Conservation (phyloP, 2,797 vertebrate genomes). For the Emydoidea blandingii region DNA sequence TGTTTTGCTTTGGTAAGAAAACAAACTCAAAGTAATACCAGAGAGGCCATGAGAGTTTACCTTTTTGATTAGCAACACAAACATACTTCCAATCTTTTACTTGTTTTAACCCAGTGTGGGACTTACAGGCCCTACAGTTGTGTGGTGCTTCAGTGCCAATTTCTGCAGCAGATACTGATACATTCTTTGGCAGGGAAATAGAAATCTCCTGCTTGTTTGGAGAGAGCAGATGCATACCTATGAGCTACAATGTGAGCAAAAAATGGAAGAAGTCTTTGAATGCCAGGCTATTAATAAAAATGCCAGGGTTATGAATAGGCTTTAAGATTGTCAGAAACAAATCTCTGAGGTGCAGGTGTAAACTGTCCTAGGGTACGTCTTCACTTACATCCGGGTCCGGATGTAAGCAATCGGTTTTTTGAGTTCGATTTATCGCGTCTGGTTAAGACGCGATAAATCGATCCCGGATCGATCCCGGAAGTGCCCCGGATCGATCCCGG, state of each 20-base stretch:
- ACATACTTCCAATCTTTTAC: neutral
- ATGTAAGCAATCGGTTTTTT: too few relatives aligned
- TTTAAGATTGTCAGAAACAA: constrained; percentile 14
- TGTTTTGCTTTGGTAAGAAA: neutral
- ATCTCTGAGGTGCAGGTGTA: neutral
- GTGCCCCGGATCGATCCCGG: too few relatives aligned
- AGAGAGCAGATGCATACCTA: neutral
- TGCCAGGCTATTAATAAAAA: neutral
- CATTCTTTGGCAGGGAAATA: neutral
- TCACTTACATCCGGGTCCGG: too few relatives aligned
- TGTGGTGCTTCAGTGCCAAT: neutral
- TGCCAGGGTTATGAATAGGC: neutral
- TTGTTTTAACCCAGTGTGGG: neutral
- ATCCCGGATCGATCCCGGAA: too few relatives aligned
- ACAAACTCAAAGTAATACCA: neutral
- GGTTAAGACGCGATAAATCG: too few relatives aligned
- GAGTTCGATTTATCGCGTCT: too few relatives aligned
- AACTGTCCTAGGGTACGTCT: neutral
- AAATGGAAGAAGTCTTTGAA: neutral
- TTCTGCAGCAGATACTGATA: neutral
- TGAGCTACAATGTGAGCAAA: neutral
- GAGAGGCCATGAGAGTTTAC: neutral
- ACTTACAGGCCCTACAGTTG: neutral
- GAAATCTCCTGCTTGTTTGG: neutral
- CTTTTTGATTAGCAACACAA: neutral